Base-by-base conservation (phyloP, 2,797 vertebrate genomes). In the Hydrolagus colliei region DNA sequence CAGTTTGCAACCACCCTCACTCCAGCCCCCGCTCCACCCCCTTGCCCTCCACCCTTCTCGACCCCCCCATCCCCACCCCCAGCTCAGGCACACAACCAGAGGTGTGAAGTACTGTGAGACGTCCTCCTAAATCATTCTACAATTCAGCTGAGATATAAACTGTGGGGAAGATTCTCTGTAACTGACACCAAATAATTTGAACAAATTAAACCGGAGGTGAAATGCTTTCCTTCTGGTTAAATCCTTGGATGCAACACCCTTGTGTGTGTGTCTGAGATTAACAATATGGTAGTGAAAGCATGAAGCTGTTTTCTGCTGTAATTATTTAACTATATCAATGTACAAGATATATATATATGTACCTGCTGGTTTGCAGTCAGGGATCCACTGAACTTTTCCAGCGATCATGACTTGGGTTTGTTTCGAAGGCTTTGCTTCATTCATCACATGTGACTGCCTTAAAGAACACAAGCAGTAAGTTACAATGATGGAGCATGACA, bases 401-500 rank as follows among this genome's bases (percentile, higher is more conserved):
- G 79, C 41, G 79, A 84, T 71, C 67, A 63, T 71, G 41, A 32
- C 63, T 84, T 84, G 18, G 32, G 79, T 71, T 84, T 84, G 79
- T 84, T 84, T 67, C 63, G 20, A 84, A 84, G 79, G 32, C 68
- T 84, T 27, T 68, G 79, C 68, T 84, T 84, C 79, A 84, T 84
- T 84, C 79, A 84, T 84, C 79, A 84, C 88, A 90, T 91, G 88
- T 91, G 90, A 88, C 92, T 92, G 92, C 93, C 94, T 95, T 94
- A 91, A 93, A 93, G 93, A 94, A 92, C 91, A 92, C 90, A 85
- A 91, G 92, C 93, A 92, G 93, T 94, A 95, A 95, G 94, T 95
- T 95, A 95, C 94, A 94, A 90, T 95, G 94, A 95, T 95, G 92
- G 94, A 94, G 93, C 93, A 94, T 95, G 94, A 95, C 95, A 95